phyloP scores from a whole-genome alignment of 1,140 invertebrate genomes.

The Sarcophaga peregrina region DNA sequence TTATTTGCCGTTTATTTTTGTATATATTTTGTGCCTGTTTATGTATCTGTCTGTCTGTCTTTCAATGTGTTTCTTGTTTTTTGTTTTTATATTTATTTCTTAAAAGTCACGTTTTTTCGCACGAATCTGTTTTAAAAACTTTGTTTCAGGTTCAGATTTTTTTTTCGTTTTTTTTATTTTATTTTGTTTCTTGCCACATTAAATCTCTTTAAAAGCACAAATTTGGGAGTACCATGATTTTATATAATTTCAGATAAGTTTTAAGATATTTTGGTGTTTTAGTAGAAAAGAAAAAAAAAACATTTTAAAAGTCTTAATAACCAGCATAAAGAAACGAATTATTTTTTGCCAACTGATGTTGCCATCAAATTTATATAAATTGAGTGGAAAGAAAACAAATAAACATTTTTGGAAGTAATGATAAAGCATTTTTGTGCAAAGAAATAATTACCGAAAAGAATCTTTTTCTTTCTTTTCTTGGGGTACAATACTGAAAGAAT shows the following conservation, averaged over 20 bases:
- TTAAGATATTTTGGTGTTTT: neutral
- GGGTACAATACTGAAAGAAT: too few relatives aligned
- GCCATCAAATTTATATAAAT: neutral
- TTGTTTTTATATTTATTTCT: neutral
- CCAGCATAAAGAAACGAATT: conserved; percentile 12
- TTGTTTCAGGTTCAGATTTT: neutral
- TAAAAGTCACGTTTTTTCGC: conserved; percentile 17
- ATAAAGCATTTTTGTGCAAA: neutral
- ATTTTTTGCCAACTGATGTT: neutral
- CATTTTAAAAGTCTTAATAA: conserved; percentile 16
- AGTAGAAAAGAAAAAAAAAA: too few relatives aligned
- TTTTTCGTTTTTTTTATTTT: neutral
- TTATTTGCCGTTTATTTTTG: too few relatives aligned
- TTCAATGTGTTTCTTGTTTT: neutral
- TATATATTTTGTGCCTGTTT: too few relatives aligned
- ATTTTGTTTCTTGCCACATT: neutral
- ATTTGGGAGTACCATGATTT: conserved; percentile 10
- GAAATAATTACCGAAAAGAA: too few relatives aligned
- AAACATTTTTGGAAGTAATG: neutral
- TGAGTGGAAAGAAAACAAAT: neutral
- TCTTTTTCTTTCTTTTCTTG: too few relatives aligned
- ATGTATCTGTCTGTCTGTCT: too few relatives aligned
- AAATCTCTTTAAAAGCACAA: too few relatives aligned
- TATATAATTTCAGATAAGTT: conserved; percentile 13
- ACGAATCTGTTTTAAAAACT: neutral